Evolutionary conservation across 2,888 invertebrate species (phyloP), one percentile per base, ranked within the genome.

Genomic region (Leucophora obtusa): DNA sequence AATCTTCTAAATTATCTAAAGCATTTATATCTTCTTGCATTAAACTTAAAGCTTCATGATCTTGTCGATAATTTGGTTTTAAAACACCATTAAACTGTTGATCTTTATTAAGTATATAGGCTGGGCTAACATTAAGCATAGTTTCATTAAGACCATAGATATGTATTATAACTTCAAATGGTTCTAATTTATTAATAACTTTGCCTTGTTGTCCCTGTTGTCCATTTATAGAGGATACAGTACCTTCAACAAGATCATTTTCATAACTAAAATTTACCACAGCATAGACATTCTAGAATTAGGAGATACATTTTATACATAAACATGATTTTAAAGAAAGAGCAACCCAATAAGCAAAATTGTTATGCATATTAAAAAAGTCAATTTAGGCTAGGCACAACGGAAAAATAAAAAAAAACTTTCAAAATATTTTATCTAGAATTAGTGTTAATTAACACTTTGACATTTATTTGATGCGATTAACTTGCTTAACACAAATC

Each of bases 61-160:
- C 35, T 43, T 15, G 53, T 50, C 59, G 63, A 62, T 58, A 62
- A 28, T 74, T 62, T 1, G 84, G 83, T 21, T 79, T 60, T 56
- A 87, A 58, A 7, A 71, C 10, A n/a, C 88, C 88, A 72, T 85
- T 79, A 38, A 83, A 87, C 21, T 85, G 84, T 33, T 83, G 84
- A 77, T 86, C 85, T 9, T 85, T 79, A 71, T 86, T 85, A 0
- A 89, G 72, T 62, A 88, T 66, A 28, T 85, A 72, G 0, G 84
- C 82, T 7, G 86, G 84, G 82, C 85, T 83, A 8, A 86, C 66
- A 72, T 86, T 83, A 10, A 75, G 7, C 24, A 83, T 56, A 9
- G 84, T 86, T 0, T 85, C 79, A 63, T 88, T 87, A 5, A 84
- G 85, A 14, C 89, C 89, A 79, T 83, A 89, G 17, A 89, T 86